Base-by-base conservation (phyloP, 2,888 invertebrate genomes). In the Sphaeridia pumilis region DNA sequence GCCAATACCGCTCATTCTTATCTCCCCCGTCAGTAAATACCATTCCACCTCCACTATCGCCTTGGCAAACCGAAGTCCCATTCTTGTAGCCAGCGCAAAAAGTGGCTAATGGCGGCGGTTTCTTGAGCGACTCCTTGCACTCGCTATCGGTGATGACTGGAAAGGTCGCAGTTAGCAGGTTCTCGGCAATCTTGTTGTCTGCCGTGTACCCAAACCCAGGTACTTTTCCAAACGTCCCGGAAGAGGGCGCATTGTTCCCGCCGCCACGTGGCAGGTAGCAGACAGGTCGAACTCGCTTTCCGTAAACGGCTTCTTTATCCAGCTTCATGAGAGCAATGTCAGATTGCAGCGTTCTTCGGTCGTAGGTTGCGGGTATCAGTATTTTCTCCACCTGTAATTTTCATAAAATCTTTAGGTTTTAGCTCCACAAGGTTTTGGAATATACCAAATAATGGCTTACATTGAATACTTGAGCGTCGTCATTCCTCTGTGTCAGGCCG, bases 61-160 rank as follows among this genome's bases (percentile, higher is more conserved):
- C 51, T 35, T 53, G 47, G 44, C 53, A 53, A 4, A 53, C 53
- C 17, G 53, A 47, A 43, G 53, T 53, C 20, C 56, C 52, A 46
- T 56, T 53, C 31, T 42, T 53, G 38, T 49, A 56, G 3, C 56
- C 56, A 22, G 56, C 56, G 26, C 56, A 56, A 43, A 41, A 56
- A 25, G 56, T 52, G 12, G 46, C 41, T n/a, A 56, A 38, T 1
- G 56, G 56, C 4, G 52, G 52, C 7, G 41, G 46, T 12, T 48
- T 46, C 25, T 49, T 46, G 2, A 52, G 22, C 17, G 56, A 49
- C 24, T 49, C 46, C 4, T 41, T 38, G 45, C 56, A 56, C 22
- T 46, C 49, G 7, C n/a, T n/a, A 1, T 28, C 25, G 22, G 49
- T 17, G 26, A 52, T 46, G 1, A 56, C 56, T n/a, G 56, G 56